These are phyloP conservation scores for Acrobasis repandana DNA, from an alignment of 2,888 invertebrate genomes.

Conservation along the genomic window DNA sequence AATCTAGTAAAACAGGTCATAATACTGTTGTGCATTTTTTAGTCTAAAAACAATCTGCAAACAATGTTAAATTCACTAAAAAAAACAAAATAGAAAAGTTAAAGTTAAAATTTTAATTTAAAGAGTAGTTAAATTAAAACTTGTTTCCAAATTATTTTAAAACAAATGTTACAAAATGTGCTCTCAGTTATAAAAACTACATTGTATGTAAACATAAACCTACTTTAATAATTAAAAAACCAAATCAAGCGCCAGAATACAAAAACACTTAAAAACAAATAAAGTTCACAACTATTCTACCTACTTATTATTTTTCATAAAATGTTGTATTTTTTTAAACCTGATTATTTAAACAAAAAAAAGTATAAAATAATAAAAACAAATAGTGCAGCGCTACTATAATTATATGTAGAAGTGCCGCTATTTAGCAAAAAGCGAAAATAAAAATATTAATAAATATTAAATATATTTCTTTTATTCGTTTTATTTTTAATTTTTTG, in stretches of 20 bases:
- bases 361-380: neutral
- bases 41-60: neutral
- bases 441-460: conserved; percentile 26
- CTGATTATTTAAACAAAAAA: neutral
- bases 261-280: conserved; percentile 14
- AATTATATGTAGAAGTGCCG: neutral
- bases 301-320: neutral
- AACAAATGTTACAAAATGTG: neutral
- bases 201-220: conserved; percentile 21
- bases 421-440: conserved; percentile 30
- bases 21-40: neutral
- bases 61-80: neutral
- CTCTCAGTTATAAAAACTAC: neutral
- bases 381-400: neutral
- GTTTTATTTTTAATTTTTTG: conserved; percentile 15
- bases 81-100: neutral
- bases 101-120: too few species aligned
- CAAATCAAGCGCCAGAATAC: conserved; percentile 5
- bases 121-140: too few species aligned
- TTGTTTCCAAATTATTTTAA: too few species aligned
- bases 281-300: neutral
- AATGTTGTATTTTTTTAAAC: neutral
- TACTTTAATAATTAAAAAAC: conserved; percentile 3
- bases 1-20: neutral
- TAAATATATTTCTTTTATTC: conserved; percentile 14